These are phyloP conservation scores for Pogonophryne albipinna DNA, from an alignment of 2,797 vertebrate genomes.

Conservation along the genomic window DNA sequence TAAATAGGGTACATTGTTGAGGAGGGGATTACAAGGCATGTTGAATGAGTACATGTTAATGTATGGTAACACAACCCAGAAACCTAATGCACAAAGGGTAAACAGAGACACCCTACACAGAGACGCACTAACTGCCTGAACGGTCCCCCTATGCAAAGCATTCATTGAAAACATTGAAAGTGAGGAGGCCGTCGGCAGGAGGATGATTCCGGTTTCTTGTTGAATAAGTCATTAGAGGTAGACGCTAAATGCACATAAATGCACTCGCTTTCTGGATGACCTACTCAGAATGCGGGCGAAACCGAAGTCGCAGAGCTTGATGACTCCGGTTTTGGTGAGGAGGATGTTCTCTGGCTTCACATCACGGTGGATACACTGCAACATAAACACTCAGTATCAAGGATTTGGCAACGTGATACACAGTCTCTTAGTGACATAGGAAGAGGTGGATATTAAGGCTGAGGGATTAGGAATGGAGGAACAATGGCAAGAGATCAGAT, in stretches of 20 bases:
- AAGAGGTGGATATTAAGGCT: conserved; percentile 7
- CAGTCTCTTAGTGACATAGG: conserved; percentile 5
- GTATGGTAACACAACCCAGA: conserved; percentile 77
- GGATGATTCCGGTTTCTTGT: conserved; percentile 40
- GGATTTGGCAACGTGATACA: conserved; percentile 29
- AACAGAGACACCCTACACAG: conserved; percentile 67
- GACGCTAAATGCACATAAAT: conserved; percentile 73
- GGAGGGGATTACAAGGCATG: conserved; percentile 72
- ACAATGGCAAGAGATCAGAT: conserved; percentile 27
- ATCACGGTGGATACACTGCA: conserved; percentile 90
- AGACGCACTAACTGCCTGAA: conserved; percentile 54
- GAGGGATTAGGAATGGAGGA: conserved; percentile 14
- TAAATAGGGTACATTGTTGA: conserved; percentile 55
- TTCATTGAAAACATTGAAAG: conserved; percentile 67
- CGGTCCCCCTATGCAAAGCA: conserved; percentile 33
- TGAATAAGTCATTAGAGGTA: conserved; percentile 80
- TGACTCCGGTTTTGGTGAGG: conserved; percentile 90
- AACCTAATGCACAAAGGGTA: conserved; percentile 70
- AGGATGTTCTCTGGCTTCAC: conserved; percentile 95
- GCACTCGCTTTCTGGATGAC: conserved; percentile 56
- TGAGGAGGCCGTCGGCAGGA: conserved; percentile 60
- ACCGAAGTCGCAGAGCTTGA: conserved; percentile 94
- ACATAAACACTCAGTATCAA: conserved; percentile 39
- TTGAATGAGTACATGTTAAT: conserved; percentile 69
- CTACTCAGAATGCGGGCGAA: conserved; percentile 92